These are phyloP conservation scores for Lagorchestes hirsutus DNA, from an alignment of 2,797 vertebrate species.

Conservation along the genomic window DNA sequence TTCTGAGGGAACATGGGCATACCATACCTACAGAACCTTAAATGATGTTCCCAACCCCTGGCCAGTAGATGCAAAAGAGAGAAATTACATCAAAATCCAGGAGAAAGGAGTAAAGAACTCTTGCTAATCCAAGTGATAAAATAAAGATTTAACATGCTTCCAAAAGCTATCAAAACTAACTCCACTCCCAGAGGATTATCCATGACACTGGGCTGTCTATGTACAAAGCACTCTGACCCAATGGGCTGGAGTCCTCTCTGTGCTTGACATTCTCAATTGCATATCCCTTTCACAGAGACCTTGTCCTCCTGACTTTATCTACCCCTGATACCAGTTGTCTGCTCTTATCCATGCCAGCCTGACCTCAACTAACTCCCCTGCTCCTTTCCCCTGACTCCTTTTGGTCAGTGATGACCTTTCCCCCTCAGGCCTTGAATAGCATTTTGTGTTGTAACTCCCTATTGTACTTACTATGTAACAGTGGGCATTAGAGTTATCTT, in stretches of 20 bases:
- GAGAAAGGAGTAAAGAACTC: background rate
- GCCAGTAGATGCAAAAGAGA: background rate
- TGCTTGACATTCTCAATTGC: accelerated
- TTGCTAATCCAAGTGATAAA: background rate
- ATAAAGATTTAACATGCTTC: too few species aligned
- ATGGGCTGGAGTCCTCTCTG: accelerated
- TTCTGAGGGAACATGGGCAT: accelerated
- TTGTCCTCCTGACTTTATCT: background rate
- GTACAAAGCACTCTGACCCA: background rate
- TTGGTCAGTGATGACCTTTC: background rate
- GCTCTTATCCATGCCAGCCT: background rate
- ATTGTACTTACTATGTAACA: background rate
- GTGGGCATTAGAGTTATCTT: background rate
- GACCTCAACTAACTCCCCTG: background rate
- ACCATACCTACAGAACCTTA: background rate
- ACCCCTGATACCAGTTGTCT: background rate
- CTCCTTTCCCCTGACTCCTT: background rate
- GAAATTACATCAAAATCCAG: background rate
- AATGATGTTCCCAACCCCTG: background rate
- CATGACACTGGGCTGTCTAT: accelerated
- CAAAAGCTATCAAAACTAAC: background rate
- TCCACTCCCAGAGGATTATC: background rate
- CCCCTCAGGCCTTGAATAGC: background rate
- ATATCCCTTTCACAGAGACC: background rate
- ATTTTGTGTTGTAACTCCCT: background rate